Evolutionary conservation across 2,797 vertebrate species (phyloP), one percentile per base, ranked within the genome.

Genomic region (Betta splendens): DNA sequence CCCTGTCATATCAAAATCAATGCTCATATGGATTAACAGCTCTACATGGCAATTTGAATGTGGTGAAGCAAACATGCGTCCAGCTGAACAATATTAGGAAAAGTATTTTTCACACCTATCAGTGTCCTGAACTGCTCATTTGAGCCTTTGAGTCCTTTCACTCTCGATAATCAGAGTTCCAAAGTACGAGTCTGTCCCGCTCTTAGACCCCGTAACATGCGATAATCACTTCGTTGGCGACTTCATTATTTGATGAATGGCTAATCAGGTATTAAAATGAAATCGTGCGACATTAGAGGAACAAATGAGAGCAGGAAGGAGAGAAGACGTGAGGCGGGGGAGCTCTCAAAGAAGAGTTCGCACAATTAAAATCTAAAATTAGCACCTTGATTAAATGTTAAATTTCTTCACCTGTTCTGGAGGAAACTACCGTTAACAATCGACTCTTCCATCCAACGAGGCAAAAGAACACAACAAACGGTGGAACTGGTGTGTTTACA

Each of bases 261-360:
- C 87, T 92, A 90, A 90, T 93, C 88, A 89, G 84, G 82, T 91
- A 90, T 91, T 91, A 90, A 92, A 92, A 92, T 92, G 79, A 91
- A 90, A 85, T 83, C 61, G 75, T 84, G 77, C 85, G 87, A 89
- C 81, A 72, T 80, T 71, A 71, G 70, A 23, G 63, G 88, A 87
- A 91, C 84, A 89, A 90, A 92, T 91, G 91, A 85, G 87, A 83
- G 81, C 68, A 90, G 89, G 90, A 91, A 89, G 75, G 58, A 42
- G 79, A 79, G 71, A 56, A 62, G 51, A 82, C 77, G 80, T 53
- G 81, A 53, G 80, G 78, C 58, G 38, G 72, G 67, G 62, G 82
- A 64, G 81, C 74, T 80, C 78, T 83, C 79, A 83, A 91, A 87
- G 64, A 78, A 80, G 83, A 81, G 75, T 80, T 77, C 26, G 50